Evolutionary conservation across 1,140 invertebrate species (phyloP).

Genomic region (Medauroidea extradentata): DNA sequence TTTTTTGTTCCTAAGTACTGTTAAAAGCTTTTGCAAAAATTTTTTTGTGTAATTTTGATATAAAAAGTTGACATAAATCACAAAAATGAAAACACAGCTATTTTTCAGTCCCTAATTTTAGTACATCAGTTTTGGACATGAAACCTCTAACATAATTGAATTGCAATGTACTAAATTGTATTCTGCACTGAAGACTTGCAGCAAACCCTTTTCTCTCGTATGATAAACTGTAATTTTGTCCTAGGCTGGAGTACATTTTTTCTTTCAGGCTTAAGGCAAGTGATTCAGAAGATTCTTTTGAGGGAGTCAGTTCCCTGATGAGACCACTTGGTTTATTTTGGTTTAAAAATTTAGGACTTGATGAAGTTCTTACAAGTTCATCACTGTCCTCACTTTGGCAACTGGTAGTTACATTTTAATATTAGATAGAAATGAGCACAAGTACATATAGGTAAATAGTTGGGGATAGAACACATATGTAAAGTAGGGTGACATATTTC

Average conservation of each 20-base stretch:
- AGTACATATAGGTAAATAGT: too few species aligned
- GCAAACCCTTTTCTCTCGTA: constrained; percentile 8
- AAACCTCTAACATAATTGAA: background rate
- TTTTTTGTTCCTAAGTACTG: too few species aligned
- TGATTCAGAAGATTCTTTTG: constrained; percentile 18
- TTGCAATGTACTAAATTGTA: background rate
- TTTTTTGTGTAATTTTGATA: too few species aligned
- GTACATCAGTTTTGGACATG: background rate
- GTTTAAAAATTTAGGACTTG: constrained; percentile 16
- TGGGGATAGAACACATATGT: too few species aligned
- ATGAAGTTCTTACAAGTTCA: background rate
- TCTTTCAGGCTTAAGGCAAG: constrained; percentile 13
- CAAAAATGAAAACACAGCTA: constrained; percentile 24
- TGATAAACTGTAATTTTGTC: constrained; percentile 19
- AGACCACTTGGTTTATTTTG: constrained; percentile 17
- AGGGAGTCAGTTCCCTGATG: constrained; percentile 6
- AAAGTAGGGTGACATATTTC: too few species aligned
- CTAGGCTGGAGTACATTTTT: constrained; percentile 1
- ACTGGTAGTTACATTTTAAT: too few species aligned
- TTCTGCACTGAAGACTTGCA: background rate
- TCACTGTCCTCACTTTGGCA: too few species aligned
- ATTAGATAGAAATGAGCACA: too few species aligned
- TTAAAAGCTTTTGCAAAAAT: too few species aligned
- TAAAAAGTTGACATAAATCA: too few species aligned
- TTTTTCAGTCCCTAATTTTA: background rate